Percentiles rank a stretch among this genome's conserved stretches.
phyloP scores from a whole-genome alignment of 1,140 invertebrate genomes.

The Atta texana region DNA sequence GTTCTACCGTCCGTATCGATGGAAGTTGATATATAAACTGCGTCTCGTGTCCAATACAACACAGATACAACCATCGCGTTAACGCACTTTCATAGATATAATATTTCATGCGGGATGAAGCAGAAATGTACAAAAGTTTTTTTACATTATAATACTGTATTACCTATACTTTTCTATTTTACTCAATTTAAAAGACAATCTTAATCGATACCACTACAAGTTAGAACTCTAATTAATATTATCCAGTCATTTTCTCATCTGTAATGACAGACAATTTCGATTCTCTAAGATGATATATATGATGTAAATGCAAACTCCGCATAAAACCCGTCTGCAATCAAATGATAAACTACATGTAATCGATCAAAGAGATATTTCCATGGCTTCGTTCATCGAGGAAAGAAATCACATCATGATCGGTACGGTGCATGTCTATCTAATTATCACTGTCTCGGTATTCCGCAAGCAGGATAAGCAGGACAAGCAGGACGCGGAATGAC shows the following conservation, averaged over 20 bases:
- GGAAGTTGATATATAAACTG: conserved; percentile 57
- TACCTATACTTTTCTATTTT: background rate
- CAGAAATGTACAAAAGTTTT: background rate
- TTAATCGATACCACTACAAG: background rate
- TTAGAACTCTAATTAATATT: background rate
- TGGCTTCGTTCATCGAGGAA: background rate
- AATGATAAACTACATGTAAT: background rate
- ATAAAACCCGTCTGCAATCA: background rate
- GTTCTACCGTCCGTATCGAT: conserved; percentile 42
- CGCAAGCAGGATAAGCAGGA: conserved; percentile 23
- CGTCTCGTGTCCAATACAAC: background rate
- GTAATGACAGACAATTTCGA: background rate
- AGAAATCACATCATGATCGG: conserved; percentile 8
- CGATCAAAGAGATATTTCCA: background rate
- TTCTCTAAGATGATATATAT: background rate
- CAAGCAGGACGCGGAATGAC: conserved; percentile 66
- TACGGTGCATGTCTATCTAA: conserved; percentile 62
- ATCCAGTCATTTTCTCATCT: background rate
- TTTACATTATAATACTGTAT: background rate
- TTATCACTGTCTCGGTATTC: conserved; percentile 64
- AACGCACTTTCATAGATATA: conserved; percentile 1
- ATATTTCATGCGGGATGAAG: background rate
- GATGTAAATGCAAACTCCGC: background rate
- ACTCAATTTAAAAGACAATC: background rate
- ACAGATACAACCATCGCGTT: conserved; percentile 9